These are phyloP conservation scores for Passer montanus DNA, from an alignment of 2,113 vertebrate genomes.

Conservation along the genomic window DNA sequence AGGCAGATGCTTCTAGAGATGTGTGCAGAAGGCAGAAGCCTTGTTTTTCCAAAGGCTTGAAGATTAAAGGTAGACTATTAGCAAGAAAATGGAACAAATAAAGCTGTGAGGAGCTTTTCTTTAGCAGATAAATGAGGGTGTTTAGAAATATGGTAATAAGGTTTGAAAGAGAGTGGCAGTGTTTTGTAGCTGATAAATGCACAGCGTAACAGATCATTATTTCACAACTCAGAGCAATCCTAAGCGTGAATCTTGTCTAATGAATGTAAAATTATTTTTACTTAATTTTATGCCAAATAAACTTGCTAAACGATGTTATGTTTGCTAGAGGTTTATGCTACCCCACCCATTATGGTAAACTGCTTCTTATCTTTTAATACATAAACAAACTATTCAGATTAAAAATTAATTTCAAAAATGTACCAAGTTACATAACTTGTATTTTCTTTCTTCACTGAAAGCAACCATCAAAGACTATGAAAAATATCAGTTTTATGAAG, in stretches of 20 bases:
- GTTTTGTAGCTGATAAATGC: background rate
- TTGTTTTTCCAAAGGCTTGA: background rate
- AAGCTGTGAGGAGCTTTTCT: background rate
- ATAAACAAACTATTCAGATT: background rate
- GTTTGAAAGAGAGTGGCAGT: background rate
- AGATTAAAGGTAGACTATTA: background rate
- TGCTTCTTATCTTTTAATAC: background rate
- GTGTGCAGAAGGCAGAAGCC: background rate
- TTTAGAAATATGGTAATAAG: background rate
- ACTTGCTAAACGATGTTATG: background rate
- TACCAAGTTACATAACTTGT: background rate
- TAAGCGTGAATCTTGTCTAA: background rate
- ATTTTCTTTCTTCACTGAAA: background rate
- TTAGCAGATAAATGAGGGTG: background rate
- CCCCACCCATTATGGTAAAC: background rate
- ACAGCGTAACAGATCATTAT: background rate
- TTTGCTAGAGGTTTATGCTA: background rate
- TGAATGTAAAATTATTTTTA: slow-evolving; percentile 1
- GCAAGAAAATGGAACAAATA: background rate
- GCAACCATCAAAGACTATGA: background rate
- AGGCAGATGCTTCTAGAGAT: background rate
- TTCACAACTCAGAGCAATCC: background rate
- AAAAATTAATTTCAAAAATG: background rate
- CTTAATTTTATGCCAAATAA: background rate
- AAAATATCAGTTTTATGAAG: background rate